These are phyloP conservation scores for Salvelinus sp. DNA, from an alignment of 2,113 vertebrate genomes.

Conservation along the genomic window DNA sequence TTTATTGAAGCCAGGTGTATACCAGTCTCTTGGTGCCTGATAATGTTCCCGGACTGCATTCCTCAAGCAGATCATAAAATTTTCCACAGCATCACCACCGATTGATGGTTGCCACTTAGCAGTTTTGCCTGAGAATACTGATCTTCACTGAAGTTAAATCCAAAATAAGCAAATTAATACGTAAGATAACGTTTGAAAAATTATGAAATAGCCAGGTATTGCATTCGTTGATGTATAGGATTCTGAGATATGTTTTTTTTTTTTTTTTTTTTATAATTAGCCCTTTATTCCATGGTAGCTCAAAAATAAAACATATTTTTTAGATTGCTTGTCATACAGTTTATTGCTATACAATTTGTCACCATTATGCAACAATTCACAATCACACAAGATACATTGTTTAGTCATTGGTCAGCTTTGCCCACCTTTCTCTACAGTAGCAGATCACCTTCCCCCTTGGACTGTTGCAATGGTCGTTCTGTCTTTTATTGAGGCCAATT, in stretches of 20 bases:
- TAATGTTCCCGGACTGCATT: conserved; percentile 52
- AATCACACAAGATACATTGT: background rate
- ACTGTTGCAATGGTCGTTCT: conserved; percentile 41
- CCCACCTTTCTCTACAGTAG: conserved; percentile 16
- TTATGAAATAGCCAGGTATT: background rate
- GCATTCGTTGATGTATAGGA: no score
- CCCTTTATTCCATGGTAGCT: background rate
- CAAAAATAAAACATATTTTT: background rate
- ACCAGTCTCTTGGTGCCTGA: conserved; percentile 42
- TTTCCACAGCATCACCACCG: conserved; percentile 26
- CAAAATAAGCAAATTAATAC: background rate
- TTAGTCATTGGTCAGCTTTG: conserved; percentile 8
- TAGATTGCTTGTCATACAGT: background rate
- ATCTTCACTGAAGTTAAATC: background rate
- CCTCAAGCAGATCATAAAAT: conserved; percentile 55
- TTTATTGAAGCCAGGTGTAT: conserved; percentile 79
- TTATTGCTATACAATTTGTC: background rate
- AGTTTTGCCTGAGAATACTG: background rate
- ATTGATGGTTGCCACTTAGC: background rate
- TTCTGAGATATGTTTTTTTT: no score
- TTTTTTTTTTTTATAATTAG: background rate
- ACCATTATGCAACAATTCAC: background rate
- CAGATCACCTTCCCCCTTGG: conserved; percentile 35
- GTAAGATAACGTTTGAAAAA: background rate
- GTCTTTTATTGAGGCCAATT: conserved; percentile 58